These are phyloP conservation scores for Hippocampus comes DNA, from an alignment of 2,113 vertebrate genomes.

Conservation along the genomic window DNA sequence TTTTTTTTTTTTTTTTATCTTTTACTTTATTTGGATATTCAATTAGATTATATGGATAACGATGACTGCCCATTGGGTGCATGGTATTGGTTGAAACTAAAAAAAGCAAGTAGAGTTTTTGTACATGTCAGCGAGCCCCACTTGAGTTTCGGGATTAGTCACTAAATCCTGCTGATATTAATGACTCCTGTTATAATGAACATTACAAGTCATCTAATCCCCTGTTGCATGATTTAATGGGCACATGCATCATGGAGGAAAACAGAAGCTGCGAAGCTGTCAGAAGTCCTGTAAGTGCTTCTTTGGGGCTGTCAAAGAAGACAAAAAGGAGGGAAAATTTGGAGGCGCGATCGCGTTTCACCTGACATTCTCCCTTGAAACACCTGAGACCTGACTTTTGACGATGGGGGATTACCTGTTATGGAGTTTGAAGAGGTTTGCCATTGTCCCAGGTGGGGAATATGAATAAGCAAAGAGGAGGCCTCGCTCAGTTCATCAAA, in stretches of 20 bases:
- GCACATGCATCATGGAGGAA: constrained; percentile 60
- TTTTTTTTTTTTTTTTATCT: too few species aligned
- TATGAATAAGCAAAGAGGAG: constrained; percentile 68
- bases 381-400: constrained; percentile 75
- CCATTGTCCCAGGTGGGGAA: constrained; percentile 54
- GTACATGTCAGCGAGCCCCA: background rate
- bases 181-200: constrained; percentile 62
- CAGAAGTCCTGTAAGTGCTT: constrained; percentile 56
- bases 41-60: background rate
- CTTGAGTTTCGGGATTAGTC: constrained; percentile 62
- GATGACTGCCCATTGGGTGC: background rate
- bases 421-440: constrained; percentile 64
- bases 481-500: constrained; percentile 4
- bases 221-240: constrained; percentile 64
- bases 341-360: constrained; percentile 71
- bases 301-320: constrained; percentile 59
- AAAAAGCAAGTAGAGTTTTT: background rate
- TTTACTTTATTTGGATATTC: background rate
- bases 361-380: constrained; percentile 67
- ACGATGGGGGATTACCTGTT: constrained; percentile 62
- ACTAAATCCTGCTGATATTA: constrained; percentile 65
- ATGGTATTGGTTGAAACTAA: background rate
- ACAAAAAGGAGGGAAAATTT: constrained; percentile 64
- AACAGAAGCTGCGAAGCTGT: constrained; percentile 48
- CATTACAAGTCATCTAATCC: constrained; percentile 65